These are phyloP conservation scores for Leptinotarsa texana DNA, from an alignment of 1,140 invertebrate genomes.

Conservation along the genomic window DNA sequence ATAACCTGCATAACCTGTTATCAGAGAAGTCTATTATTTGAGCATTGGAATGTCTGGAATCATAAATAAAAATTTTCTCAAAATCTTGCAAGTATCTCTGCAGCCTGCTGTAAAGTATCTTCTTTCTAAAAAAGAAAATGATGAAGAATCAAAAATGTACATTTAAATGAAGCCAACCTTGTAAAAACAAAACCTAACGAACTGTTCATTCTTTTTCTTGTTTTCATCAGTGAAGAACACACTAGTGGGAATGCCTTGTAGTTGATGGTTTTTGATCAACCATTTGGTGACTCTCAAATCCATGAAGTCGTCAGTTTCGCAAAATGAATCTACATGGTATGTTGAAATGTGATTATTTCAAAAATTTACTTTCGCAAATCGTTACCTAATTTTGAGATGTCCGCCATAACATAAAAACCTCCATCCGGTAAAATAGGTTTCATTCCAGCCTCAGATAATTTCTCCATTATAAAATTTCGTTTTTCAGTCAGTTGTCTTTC, in stretches of 20 bases:
- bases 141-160: not conserved
- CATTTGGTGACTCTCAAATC: slow-evolving; percentile 93
- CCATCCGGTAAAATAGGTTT: slow-evolving; percentile 89
- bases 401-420: slow-evolving; percentile 94
- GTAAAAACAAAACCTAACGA: slow-evolving; percentile 69
- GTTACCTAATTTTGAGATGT: slow-evolving; percentile 53
- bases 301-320: slow-evolving; percentile 65
- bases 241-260: slow-evolving; percentile 88
- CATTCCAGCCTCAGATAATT: slow-evolving; percentile 78
- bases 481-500: slow-evolving; percentile 79
- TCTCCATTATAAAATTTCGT: slow-evolving; percentile 78
- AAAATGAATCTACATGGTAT: slow-evolving; percentile 42
- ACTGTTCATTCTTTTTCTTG: slow-evolving; percentile 73
- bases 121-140: slow-evolving; percentile 61
- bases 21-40: too few relatives aligned
- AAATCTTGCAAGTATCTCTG: slow-evolving; percentile 58
- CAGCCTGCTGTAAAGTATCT: slow-evolving; percentile 70
- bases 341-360: slow-evolving; percentile 56
- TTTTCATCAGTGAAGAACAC: slow-evolving; percentile 82
- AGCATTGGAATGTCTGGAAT: not conserved
- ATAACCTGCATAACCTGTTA: slow-evolving; percentile 14
- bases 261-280: slow-evolving; percentile 86
- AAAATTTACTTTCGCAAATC: slow-evolving; percentile 61
- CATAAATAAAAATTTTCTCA: not conserved
- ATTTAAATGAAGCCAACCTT: slow-evolving; percentile 27